phyloP scores from a whole-genome alignment of 1,140 invertebrate genomes.

The Propsilocerus akamusi region DNA sequence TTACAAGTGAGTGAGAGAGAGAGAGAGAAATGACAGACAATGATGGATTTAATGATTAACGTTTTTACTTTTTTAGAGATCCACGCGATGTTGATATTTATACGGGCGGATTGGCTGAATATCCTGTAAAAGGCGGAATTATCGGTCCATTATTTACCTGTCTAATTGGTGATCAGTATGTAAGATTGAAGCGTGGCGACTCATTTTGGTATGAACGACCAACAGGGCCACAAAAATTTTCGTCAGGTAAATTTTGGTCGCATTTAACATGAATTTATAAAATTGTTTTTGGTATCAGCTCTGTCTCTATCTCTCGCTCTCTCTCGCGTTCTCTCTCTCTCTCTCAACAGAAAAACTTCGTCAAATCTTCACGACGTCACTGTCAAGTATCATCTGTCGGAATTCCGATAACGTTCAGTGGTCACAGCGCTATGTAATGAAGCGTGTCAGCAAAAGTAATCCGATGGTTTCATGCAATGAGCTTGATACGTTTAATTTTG shows the following conservation, averaged over 20 bases:
- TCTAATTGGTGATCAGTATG: constrained; percentile 72
- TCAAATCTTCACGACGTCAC: constrained; percentile 64
- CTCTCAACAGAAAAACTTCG: constrained; percentile 50
- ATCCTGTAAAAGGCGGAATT: constrained; percentile 40
- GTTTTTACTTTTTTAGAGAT: constrained; percentile 24
- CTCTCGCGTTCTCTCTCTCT: neutral
- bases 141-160: constrained; percentile 73
- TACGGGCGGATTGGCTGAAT: constrained; percentile 64
- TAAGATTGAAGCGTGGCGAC: constrained; percentile 58
- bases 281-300: neutral
- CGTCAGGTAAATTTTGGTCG: constrained; percentile 29
- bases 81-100: constrained; percentile 79
- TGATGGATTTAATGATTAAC: neutral
- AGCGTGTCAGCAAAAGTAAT: constrained; percentile 34
- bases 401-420: constrained; percentile 56
- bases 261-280: neutral
- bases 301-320: neutral
- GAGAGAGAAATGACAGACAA: too few species aligned
- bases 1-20: constrained; percentile 39
- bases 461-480: constrained; percentile 38
- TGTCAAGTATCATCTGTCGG: constrained; percentile 77
- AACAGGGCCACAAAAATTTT: constrained; percentile 45
- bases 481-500: constrained; percentile 33
- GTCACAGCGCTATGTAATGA: constrained; percentile 64
- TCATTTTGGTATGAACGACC: constrained; percentile 71